Percentiles rank a stretch among this genome's conserved stretches.
These are phyloP conservation scores for Eulemur albifrons DNA, from an alignment of 2,797 vertebrate genomes.

Conservation along the genomic window DNA sequence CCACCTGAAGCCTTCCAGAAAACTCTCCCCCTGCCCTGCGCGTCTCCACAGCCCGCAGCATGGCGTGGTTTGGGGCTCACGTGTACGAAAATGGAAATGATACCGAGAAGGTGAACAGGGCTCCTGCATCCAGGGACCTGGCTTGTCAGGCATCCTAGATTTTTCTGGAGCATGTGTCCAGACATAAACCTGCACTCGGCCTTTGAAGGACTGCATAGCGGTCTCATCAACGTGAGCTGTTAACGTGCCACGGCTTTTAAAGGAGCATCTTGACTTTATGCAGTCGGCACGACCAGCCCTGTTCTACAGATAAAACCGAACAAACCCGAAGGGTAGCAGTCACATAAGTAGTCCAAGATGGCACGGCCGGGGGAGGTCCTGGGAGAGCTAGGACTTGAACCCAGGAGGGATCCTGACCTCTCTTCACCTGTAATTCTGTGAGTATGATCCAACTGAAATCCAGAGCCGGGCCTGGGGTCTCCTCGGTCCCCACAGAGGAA, in stretches of 20 bases:
- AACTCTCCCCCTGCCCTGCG: not conserved
- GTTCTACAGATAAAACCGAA: not conserved
- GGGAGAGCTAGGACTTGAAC: not conserved
- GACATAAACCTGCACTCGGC: not conserved
- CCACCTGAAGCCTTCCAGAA: not conserved
- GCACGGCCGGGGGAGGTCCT: not conserved
- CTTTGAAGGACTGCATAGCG: fast-evolving
- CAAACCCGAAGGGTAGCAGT: not conserved
- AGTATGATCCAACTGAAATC: not conserved
- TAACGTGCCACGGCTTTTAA: not conserved
- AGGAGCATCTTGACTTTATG: not conserved
- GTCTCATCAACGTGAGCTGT: not conserved
- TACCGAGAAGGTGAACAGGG: fast-evolving
- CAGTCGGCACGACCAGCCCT: not conserved
- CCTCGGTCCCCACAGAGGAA: not conserved
- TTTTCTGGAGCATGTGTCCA: not conserved
- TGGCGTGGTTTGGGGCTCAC: not conserved
- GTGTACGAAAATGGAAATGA: not conserved
- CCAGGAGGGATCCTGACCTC: not conserved
- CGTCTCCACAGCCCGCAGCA: fast-evolving
- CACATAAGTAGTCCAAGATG: too few species aligned
- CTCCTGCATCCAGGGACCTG: not conserved
- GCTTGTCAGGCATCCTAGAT: not conserved
- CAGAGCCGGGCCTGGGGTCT: not conserved
- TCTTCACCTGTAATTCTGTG: not conserved